Conservation (phyloP, 2,888 invertebrate genomes). For the Cataglyphis cursor region DNA sequence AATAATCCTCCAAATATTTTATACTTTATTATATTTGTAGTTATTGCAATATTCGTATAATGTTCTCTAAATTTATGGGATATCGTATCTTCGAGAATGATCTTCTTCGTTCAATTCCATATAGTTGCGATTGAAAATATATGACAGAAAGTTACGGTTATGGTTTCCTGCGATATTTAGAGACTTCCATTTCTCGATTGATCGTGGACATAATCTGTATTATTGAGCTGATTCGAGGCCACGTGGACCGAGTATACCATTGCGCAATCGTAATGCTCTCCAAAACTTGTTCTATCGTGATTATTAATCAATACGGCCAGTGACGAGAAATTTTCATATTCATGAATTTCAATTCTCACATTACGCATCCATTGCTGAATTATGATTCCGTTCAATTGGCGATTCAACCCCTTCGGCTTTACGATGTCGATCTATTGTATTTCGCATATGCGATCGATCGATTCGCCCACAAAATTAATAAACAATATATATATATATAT, state of each 20-base stretch:
- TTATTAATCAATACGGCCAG: constrained; percentile 62
- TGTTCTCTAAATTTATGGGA: background rate
- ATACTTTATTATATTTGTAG: background rate
- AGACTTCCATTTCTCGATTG: constrained; percentile 6
- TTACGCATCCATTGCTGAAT: constrained; percentile 22
- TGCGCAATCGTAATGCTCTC: constrained; percentile 12
- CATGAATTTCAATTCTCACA: constrained; percentile 38
- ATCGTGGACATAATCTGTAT: too few relatives aligned
- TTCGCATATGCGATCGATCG: background rate
- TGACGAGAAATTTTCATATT: constrained; percentile 56
- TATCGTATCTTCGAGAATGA: background rate
- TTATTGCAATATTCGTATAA: background rate
- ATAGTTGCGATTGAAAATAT: background rate
- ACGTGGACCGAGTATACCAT: constrained; percentile 26
- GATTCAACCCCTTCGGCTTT: background rate
- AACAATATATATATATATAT: background rate
- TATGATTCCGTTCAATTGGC: constrained; percentile 1
- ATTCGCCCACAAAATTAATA: background rate
- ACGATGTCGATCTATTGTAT: background rate
- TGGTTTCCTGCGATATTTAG: constrained; percentile 17
- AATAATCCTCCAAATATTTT: background rate
- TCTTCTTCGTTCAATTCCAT: background rate
- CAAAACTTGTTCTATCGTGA: constrained; percentile 41
- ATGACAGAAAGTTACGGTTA: background rate
- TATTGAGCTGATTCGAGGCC: constrained; percentile 21